Evolutionary conservation across 2,797 vertebrate species (phyloP), one percentile per base, ranked within the genome.

Genomic region (Harpagifer antarcticus): DNA sequence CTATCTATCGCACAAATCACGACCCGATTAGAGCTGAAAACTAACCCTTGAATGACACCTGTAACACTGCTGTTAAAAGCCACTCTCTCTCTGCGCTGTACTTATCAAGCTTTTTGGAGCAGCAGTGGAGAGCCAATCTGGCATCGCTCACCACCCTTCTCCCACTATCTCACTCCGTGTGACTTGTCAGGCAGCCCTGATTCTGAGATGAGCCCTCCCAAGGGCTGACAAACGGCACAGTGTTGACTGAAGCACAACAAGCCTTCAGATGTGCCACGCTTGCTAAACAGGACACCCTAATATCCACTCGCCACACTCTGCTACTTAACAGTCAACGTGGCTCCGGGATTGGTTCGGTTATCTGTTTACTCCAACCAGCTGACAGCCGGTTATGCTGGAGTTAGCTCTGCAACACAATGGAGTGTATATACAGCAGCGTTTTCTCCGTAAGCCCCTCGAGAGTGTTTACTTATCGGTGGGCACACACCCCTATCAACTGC

Each of bases 401-500:
- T 82, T 76, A 63, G 74, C 79, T 62, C 15, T 0, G n/a, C 66
- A 14, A 33, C 79, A 84, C 74, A 85, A 83, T 45, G 53, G 27
- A 42, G 56, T 42, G 72, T 87, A 84, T 82, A 90, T 86, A 88
- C 71, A 50, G 74, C 71, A 33, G 77, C 59, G 0, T 77, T 87
- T 86, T 56, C 72, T 74, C 81, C 66, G 53, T 87, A 88, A 91
- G 77, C 76, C 88, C 87, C 77, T 72, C 0, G 72, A 90, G 89
- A 90, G 90, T 53, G 83, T 89, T 88, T 83, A 90, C 89, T 89
- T 93, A 93, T 93, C 89, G 70, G 85, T 12, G 70, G 78, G 87
- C 81, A 83, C 89, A 91, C 91, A 90, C 80, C 86, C 87, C 86
- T 86, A 92, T 91, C 91, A 83, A 84, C 62, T 70, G 81, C 71